Evolutionary conservation across 2,797 vertebrate genomes (phyloP).

Genomic region (Onychomys torridus): DNA sequence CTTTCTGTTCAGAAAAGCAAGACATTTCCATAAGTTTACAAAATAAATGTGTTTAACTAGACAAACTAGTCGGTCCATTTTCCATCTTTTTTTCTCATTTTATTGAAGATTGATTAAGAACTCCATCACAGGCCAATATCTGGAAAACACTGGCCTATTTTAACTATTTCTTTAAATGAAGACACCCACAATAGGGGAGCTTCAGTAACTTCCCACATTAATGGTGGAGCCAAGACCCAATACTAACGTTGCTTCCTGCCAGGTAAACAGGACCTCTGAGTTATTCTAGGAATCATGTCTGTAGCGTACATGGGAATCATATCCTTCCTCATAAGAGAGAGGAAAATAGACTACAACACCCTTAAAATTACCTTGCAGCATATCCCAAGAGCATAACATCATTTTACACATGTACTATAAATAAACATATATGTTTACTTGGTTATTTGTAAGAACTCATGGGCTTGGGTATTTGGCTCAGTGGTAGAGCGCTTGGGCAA

Average conservation of each 20-base stretch:
- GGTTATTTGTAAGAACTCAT: conserved; percentile 39
- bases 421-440: not conserved
- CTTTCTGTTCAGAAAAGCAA: conserved; percentile 32
- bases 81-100: conserved; percentile 61
- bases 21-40: conserved; percentile 12
- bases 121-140: not conserved
- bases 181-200: not conserved
- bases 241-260: not conserved
- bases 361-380: not conserved
- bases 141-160: not conserved
- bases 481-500: too few relatives aligned
- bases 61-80: not conserved
- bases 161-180: conserved; percentile 44
- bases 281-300: not conserved
- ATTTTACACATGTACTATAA: not conserved
- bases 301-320: not conserved
- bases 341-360: not conserved
- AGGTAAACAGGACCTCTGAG: not conserved
- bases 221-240: not conserved
- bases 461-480: too few relatives aligned
- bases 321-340: not conserved
- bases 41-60: conserved; percentile 43
- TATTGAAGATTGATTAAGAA: conserved; percentile 1
- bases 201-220: not conserved
- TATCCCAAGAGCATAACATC: not conserved